Percentiles rank a stretch among this genome's conserved stretches.
Evolutionary conservation across 2,888 invertebrate genomes (phyloP).

Genomic region (Coelopa pilipes): DNA sequence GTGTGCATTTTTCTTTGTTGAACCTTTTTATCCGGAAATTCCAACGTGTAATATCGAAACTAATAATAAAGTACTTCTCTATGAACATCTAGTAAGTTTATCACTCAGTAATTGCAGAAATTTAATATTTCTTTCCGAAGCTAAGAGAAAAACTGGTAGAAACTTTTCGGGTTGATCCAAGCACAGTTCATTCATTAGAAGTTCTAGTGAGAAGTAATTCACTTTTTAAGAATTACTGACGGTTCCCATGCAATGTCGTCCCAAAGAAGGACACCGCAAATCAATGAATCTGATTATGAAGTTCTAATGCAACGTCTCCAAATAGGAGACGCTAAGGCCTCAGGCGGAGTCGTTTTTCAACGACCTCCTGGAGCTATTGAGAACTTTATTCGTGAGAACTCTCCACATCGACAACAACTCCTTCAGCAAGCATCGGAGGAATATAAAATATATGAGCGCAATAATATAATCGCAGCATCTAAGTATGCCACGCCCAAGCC

Average conservation of each 20-base stretch:
- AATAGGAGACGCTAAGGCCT: slow-evolving; percentile 47
- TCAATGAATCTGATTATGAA: slow-evolving; percentile 58
- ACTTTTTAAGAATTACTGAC: not conserved
- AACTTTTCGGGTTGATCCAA: slow-evolving; percentile 15
- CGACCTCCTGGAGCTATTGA: slow-evolving; percentile 56
- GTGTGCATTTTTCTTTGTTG: slow-evolving; percentile 12
- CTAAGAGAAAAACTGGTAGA: not conserved
- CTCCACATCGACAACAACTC: slow-evolving; percentile 50
- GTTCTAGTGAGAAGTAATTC: slow-evolving; percentile 13
- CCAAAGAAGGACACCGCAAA: slow-evolving; percentile 43
- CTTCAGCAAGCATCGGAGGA: slow-evolving; percentile 72
- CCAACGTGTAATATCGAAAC: not conserved
- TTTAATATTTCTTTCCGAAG: too few relatives aligned
- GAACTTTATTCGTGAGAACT: slow-evolving; percentile 53
- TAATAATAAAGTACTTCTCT: not conserved
- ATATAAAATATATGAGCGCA: slow-evolving; percentile 74
- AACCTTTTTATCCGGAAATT: slow-evolving; percentile 15
- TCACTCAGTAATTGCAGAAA: not conserved
- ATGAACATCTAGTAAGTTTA: not conserved
- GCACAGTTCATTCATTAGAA: slow-evolving; percentile 2
- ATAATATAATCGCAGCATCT: slow-evolving; percentile 80
- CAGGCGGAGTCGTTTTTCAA: slow-evolving; percentile 45
- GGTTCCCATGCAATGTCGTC: slow-evolving; percentile 26
- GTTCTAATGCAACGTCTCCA: slow-evolving; percentile 61
- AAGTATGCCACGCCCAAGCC: slow-evolving; percentile 82